Percentiles rank a stretch among this genome's conserved stretches.
phyloP scores from a whole-genome alignment of 2,888 invertebrate species.

The Eurytoma californica region DNA sequence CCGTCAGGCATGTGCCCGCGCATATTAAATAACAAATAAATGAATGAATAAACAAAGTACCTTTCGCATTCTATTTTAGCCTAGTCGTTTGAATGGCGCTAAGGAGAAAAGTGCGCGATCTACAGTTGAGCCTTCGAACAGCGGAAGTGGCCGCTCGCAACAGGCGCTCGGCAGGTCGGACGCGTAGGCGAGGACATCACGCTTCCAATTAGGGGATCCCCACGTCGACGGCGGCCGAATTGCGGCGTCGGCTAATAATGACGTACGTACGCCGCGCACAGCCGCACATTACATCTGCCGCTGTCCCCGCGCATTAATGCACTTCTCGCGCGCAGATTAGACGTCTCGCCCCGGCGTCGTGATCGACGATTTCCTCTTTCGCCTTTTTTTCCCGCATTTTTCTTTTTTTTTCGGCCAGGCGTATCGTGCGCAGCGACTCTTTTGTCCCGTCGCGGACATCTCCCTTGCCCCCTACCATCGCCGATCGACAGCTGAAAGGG shows the following conservation, averaged over 20 bases:
- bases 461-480: background rate
- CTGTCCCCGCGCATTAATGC: constrained; percentile 6
- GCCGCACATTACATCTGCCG: constrained; percentile 6
- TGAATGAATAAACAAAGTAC: too few relatives aligned
- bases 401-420: background rate
- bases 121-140: background rate
- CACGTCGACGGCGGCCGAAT: background rate
- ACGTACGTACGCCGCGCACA: constrained; percentile 17
- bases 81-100: too few relatives aligned
- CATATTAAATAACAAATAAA: too few relatives aligned
- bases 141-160: background rate
- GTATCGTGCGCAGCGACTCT: background rate
- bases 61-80: too few relatives aligned
- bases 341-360: constrained; percentile 17
- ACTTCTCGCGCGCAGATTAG: background rate
- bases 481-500: background rate
- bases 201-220: constrained; percentile 42
- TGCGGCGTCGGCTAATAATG: constrained; percentile 29
- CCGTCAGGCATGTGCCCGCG: too few relatives aligned
- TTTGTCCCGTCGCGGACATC: background rate
- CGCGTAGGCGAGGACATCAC: background rate
- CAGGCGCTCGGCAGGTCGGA: background rate
- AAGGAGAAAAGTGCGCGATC: background rate
- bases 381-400: too few relatives aligned
- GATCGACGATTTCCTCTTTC: constrained; percentile 10